These are phyloP conservation scores for Crocuta crocuta DNA, from an alignment of 2,113 vertebrate genomes.

Conservation along the genomic window DNA sequence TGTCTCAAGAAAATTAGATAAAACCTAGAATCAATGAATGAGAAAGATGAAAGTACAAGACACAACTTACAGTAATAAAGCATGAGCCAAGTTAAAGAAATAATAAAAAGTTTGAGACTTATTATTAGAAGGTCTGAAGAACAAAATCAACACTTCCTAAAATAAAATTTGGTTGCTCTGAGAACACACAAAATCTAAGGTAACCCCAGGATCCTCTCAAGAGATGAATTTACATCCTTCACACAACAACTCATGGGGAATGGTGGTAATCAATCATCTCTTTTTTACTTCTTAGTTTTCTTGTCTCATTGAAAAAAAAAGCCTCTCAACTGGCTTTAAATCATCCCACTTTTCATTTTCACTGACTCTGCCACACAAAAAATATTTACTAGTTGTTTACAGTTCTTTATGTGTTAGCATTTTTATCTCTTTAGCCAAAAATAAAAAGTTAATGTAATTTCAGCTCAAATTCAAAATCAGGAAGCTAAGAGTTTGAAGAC, in stretches of 20 bases:
- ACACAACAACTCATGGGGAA: not conserved
- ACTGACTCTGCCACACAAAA: not conserved
- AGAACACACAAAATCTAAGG: not conserved
- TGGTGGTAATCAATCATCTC: not conserved
- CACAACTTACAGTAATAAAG: not conserved
- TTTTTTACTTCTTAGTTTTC: not conserved
- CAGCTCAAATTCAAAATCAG: not conserved
- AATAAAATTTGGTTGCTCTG: not conserved
- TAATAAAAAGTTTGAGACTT: not conserved
- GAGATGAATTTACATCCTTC: not conserved
- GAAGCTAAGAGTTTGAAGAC: not conserved
- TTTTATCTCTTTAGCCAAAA: not conserved
- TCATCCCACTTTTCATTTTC: not conserved
- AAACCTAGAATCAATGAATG: not conserved
- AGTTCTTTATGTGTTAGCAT: not conserved
- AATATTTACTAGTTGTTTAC: not conserved
- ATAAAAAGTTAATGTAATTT: not conserved
- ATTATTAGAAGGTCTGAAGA: not conserved
- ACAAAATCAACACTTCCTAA: not conserved
- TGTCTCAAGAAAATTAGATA: not conserved
- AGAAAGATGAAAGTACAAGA: not conserved
- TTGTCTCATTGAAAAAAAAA: not conserved
- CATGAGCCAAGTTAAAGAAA: not conserved
- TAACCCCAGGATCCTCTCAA: not conserved
- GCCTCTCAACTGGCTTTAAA: not conserved